A percentile compares a stretch with the other conserved stretches of the same genome.
Conservation (phyloP, 2,888 invertebrate genomes). For the Palloptera scutellata region DNA sequence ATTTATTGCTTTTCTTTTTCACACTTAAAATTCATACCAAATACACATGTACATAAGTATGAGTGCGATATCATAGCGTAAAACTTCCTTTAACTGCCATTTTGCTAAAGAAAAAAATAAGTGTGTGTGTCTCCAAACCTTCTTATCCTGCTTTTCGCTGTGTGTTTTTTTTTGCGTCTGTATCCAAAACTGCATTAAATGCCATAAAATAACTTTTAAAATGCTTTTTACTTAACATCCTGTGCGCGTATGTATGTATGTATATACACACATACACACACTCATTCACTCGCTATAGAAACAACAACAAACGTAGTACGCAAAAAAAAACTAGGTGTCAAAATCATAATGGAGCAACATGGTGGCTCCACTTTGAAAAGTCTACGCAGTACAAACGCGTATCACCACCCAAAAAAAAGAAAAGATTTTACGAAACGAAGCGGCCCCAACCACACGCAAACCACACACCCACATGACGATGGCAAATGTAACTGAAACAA, state of each 20-base stretch:
- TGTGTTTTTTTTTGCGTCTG: conserved; percentile 33
- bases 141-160: conserved; percentile 3
- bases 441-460: background rate
- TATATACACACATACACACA: conserved; percentile 24
- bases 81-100: conserved; percentile 37
- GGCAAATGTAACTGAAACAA: background rate
- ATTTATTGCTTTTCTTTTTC: background rate
- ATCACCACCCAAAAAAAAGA: background rate
- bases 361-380: background rate
- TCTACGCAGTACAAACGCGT: background rate
- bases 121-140: conserved; percentile 51
- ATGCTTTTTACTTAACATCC: conserved; percentile 57
- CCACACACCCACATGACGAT: background rate
- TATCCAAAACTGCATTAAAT: conserved; percentile 57
- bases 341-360: conserved; percentile 18
- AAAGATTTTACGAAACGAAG: too few relatives aligned
- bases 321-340: conserved; percentile 4
- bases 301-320: conserved; percentile 7
- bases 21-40: too few relatives aligned
- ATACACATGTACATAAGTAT: too few relatives aligned
- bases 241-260: conserved; percentile 36
- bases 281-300: conserved; percentile 12
- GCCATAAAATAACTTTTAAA: conserved; percentile 61
- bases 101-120: conserved; percentile 39
- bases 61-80: conserved; percentile 14